These are phyloP conservation scores for Lycaon pictus DNA, from an alignment of 2,113 vertebrate genomes.

Conservation along the genomic window DNA sequence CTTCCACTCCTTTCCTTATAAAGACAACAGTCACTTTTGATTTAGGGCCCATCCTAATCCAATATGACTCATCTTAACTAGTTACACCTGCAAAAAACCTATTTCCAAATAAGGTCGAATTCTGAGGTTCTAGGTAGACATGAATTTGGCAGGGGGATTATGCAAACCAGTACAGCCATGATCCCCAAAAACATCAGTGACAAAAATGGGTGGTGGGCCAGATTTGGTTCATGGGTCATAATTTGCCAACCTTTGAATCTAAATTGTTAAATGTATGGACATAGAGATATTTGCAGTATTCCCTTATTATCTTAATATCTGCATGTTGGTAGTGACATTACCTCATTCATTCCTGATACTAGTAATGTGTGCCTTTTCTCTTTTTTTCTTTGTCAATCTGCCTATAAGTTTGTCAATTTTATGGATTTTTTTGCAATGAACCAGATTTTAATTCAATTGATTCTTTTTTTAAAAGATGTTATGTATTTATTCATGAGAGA, in stretches of 20 bases:
- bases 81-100: neutral
- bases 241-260: neutral
- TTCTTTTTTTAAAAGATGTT: neutral
- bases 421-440: neutral
- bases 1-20: neutral
- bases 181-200: neutral
- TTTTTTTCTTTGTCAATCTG: neutral
- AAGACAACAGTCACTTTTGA: neutral
- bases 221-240: neutral
- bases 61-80: neutral
- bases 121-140: neutral
- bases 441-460: conserved; percentile 26
- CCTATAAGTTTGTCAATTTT: neutral
- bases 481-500: too few species aligned
- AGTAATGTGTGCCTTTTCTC: neutral
- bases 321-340: neutral
- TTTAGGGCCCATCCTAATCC: neutral
- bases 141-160: neutral
- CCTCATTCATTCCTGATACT: neutral
- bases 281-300: neutral
- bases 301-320: neutral
- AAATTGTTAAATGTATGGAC: neutral
- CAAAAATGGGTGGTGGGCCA: neutral
- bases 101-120: conserved; percentile 12
- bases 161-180: neutral